These are phyloP conservation scores for Hypotaenidia philippensis DNA, from an alignment of 2,797 vertebrate genomes.

Conservation along the genomic window DNA sequence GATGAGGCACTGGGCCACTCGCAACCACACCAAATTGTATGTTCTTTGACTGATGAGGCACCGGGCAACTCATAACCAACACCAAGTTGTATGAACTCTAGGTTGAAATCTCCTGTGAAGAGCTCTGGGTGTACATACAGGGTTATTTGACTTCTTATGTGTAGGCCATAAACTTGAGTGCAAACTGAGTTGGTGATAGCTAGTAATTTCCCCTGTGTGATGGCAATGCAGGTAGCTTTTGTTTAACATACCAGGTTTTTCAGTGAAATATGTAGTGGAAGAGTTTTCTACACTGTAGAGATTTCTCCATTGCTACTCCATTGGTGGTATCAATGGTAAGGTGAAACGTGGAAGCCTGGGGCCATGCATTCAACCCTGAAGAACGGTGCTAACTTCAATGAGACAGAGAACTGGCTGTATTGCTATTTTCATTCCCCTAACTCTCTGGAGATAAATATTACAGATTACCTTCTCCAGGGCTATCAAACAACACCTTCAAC, in stretches of 20 bases:
- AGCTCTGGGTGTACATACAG: rapidly evolving
- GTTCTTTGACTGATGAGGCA: not conserved
- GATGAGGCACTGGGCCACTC: no score
- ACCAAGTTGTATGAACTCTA: not conserved
- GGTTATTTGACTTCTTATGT: not conserved
- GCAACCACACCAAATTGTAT: no score
- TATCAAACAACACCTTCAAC: constrained; percentile 34
- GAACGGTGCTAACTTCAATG: not conserved
- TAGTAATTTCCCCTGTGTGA: not conserved
- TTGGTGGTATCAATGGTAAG: not conserved
- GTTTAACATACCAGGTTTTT: not conserved
- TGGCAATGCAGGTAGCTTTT: not conserved
- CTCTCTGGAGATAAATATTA: not conserved
- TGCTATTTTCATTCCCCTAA: not conserved
- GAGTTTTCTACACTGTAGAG: not conserved
- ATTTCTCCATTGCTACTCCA: not conserved
- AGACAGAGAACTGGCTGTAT: not conserved
- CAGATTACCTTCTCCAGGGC: not conserved
- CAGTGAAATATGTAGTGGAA: not conserved
- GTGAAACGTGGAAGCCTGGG: not conserved
- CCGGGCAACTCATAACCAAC: not conserved
- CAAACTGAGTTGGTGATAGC: not conserved
- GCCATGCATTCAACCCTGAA: not conserved
- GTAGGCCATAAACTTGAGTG: not conserved
- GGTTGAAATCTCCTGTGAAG: not conserved